A percentile compares a stretch with the other conserved stretches of the same genome.
These are phyloP conservation scores for Trichopria drosophilae DNA, from an alignment of 2,888 invertebrate genomes.

Conservation along the genomic window DNA sequence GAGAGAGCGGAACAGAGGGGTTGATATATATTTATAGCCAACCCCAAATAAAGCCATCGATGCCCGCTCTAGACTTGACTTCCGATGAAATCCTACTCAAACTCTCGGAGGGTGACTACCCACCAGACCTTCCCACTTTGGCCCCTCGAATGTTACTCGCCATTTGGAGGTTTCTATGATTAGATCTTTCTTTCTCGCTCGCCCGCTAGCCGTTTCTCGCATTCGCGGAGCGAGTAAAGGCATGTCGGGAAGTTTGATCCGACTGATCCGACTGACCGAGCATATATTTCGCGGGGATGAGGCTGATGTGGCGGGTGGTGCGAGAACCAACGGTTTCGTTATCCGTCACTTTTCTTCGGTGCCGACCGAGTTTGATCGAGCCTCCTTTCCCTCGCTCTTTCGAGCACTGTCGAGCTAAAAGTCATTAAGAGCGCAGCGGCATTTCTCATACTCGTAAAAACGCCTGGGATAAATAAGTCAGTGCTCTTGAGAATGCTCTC, in stretches of 20 bases:
- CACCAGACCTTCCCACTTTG: neutral
- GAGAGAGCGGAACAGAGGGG: conserved; percentile 28
- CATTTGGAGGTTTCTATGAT: conserved; percentile 49
- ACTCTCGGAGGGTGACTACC: conserved; percentile 9
- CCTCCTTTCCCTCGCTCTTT: neutral
- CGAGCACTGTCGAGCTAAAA: neutral
- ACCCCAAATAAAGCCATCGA: conserved; percentile 34
- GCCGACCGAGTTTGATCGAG: too few relatives aligned
- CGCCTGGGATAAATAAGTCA: conserved; percentile 33
- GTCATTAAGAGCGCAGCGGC: neutral
- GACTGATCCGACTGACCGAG: too few relatives aligned
- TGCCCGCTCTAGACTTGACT: conserved; percentile 19
- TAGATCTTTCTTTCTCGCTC: conserved; percentile 45
- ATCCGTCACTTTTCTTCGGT: too few relatives aligned
- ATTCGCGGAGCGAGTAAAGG: too few relatives aligned
- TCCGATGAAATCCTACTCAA: conserved; percentile 24
- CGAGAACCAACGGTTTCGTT: too few relatives aligned
- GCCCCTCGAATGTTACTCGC: conserved; percentile 23
- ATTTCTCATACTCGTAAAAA: conserved; percentile 29
- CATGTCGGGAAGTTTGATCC: too few relatives aligned
- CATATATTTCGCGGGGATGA: too few relatives aligned
- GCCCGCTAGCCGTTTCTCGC: conserved; percentile 2
- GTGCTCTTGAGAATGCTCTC: conserved; percentile 10
- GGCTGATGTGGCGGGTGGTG: too few relatives aligned
- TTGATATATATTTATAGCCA: conserved; percentile 36